Evolutionary conservation across 2,888 invertebrate species (phyloP), one percentile per base, ranked within the genome.

Genomic region (Cylindroiulus punctatus): DNA sequence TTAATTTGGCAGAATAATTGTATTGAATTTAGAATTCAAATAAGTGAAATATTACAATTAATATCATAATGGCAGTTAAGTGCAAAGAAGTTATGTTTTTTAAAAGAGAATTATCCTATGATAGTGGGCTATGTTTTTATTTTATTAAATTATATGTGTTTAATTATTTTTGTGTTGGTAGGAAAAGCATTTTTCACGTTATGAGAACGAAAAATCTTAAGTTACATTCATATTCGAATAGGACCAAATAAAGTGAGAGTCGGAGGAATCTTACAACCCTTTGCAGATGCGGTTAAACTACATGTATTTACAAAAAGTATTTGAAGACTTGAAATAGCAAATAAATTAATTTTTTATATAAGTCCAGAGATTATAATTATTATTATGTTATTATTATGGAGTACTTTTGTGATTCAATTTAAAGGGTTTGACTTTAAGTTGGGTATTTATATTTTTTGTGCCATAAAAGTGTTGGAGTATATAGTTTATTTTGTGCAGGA

Each of bases 221-320:
- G 94, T 0, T 94, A 94, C 92, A 93, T 94, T 92, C 94, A 95
- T 91, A 92, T 94, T 92, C 95, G 95, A 26, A 94, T 94, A 89
- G 95, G 95, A 0, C 95, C 95, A 32, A 95, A 94, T 93, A 95
- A 94, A 89, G 93, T 94, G 19, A 52, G 52, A 5, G 1, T 52
- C 0, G 93, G 94, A 52, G 94, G 94, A 0, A 89, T 95, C 90
- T 91, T 93, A 87, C 95, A 95, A 88, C 94, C 95, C 90, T 94
- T 95, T 93, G 92, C 93, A 84, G 95, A n/a, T n/a, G n/a, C n/a
- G n/a, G n/a, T n/a, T n/a, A n/a, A n/a, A n/a, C n/a, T n/a, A n/a
- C n/a, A n/a, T n/a, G n/a, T n/a, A n/a, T n/a, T n/a, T n/a, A n/a
- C n/a, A n/a, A n/a, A n/a, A n/a, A n/a, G n/a, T n/a, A n/a, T n/a